Conservation (phyloP, 2,888 invertebrate species). For the Mechanitis messenoides region DNA sequence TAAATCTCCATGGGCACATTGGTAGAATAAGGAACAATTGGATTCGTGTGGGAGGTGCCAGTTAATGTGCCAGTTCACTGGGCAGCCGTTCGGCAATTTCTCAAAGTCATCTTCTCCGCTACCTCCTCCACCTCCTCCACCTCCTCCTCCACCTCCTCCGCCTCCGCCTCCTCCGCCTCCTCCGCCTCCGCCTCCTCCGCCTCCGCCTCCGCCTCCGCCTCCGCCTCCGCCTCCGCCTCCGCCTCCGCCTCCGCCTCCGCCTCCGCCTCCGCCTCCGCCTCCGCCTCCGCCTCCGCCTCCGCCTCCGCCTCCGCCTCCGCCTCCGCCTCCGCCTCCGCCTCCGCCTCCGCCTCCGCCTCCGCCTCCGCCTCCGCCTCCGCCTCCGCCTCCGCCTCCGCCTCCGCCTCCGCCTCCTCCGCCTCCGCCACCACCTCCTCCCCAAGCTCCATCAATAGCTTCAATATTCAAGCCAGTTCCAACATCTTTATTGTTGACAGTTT, state of each 20-base stretch:
- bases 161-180: slow-evolving; percentile 15
- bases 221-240: not conserved
- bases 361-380: too few species aligned
- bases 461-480: too few species aligned
- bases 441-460: too few species aligned
- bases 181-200: slow-evolving; percentile 8
- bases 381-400: too few species aligned
- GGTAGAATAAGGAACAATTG: not conserved
- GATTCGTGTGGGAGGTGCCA: slow-evolving; percentile 3
- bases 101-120: not conserved
- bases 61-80: not conserved
- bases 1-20: not conserved
- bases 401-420: slow-evolving; percentile 7
- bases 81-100: slow-evolving; percentile 1
- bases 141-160: slow-evolving; percentile 9
- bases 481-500: too few species aligned
- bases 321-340: too few species aligned
- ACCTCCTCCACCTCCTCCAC: slow-evolving; percentile 3
- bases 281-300: slow-evolving; percentile 7
- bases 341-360: too few species aligned
- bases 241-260: too few species aligned
- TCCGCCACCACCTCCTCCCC: slow-evolving; percentile 6
- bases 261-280: not conserved
- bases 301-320: too few species aligned
- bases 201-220: too few species aligned